Conservation (phyloP, 2,888 invertebrate species). For the Lamproptera curius region DNA sequence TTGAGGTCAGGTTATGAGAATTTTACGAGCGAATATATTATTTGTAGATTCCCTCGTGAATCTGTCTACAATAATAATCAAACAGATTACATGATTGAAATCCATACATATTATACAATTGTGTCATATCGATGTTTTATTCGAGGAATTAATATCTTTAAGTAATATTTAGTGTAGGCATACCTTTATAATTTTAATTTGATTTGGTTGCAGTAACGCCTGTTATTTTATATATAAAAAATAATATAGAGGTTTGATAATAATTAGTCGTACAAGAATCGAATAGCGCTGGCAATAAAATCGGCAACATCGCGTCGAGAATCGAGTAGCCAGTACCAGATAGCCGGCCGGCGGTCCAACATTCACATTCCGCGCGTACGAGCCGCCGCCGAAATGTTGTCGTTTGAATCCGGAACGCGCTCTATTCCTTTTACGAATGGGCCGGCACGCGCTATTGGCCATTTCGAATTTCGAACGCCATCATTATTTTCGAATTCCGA, state of each 20-base stretch:
- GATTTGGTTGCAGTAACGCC: too few species aligned
- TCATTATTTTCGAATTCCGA: conserved; percentile 56
- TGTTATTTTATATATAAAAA: neutral
- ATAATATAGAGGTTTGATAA: neutral
- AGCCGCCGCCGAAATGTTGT: conserved; percentile 32
- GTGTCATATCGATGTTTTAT: too few species aligned
- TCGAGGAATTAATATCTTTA: too few species aligned
- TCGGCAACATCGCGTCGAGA: conserved; percentile 3
- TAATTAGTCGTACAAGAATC: neutral
- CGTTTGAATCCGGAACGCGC: conserved; percentile 47
- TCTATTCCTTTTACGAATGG: conserved; percentile 41
- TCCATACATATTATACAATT: too few species aligned
- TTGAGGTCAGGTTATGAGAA: conserved; percentile 1
- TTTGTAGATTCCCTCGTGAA: neutral
- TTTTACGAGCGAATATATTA: neutral
- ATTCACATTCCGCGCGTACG: conserved; percentile 21
- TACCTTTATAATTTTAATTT: too few species aligned
- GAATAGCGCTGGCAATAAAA: neutral
- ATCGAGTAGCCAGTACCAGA: conserved; percentile 7
- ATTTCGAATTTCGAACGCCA: conserved; percentile 56
- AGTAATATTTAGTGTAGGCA: too few species aligned
- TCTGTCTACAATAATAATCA: conserved; percentile 12
- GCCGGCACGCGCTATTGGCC: conserved; percentile 49
- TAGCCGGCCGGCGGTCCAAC: conserved; percentile 16
- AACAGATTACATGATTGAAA: too few species aligned